Evolutionary conservation across 2,113 vertebrate genomes (phyloP), one percentile per base, ranked within the genome.

Genomic region (Hippocampus mohnikei): DNA sequence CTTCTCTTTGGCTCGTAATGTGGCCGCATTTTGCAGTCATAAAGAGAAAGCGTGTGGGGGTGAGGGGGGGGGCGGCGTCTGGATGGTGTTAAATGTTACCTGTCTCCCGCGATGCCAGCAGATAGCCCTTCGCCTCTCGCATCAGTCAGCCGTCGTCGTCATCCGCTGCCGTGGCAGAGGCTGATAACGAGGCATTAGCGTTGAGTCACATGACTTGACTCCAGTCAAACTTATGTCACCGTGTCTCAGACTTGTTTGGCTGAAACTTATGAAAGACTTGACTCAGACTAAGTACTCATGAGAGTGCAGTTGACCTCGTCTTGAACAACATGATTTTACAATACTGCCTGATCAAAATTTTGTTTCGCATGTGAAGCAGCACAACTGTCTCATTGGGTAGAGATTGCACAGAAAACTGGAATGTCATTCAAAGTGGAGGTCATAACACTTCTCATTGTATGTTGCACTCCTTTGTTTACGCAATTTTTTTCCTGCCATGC

Each of bases 101-200:
- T 87, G 88, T 88, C 73, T 79, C 70, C 72, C 42, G 78, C 81
- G 83, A 73, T 85, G 78, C 79, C 79, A 78, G 84, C 75, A 88
- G 88, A 89, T 82, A 81, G 84, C 79, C 74, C 77, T 66, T 71
- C 80, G 41, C 81, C 76, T 62, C 74, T 79, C 79, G 68, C 85
- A 81, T 82, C 73, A 82, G 71, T 74, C 78, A 75, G 70, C 75
- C 76, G 74, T 79, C 80, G 77, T 86, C 80, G 74, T 88, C 83
- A 82, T 87, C 83, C 84, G 84, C 80, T 76, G 83, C 70, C 10
- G 77, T 71, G 80, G 73, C 53, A 29, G 40, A 5, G 42, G 81
- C 70, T 81, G 81, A 87, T 84, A 91, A 89, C 90, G 88, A 85
- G 88, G 87, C 86, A 85, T 89, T 87, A 89, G 75, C 77, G 79